Evolutionary conservation across 2,113 vertebrate genomes (phyloP), one percentile per base, ranked within the genome.

Genomic region (Arothron firmamentum): DNA sequence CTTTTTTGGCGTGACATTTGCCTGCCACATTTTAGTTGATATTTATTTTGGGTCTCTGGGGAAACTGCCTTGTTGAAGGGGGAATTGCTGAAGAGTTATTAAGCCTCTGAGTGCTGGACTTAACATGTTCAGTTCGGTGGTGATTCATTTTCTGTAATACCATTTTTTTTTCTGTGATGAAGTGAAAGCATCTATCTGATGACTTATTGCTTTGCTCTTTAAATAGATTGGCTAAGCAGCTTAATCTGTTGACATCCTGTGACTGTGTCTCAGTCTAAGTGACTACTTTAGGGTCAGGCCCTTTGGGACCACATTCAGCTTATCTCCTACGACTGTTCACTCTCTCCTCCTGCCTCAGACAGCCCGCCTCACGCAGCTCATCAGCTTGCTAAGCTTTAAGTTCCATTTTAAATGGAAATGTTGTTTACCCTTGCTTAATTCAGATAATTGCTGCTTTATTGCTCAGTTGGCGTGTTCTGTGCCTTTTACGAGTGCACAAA

Each of bases 1-100:
- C 85, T 86, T 88, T 84, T 88, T 86, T 82, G 86, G 82, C 28
- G 48, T 55, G 31, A 49, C 65, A 78, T 11, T 58, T 59, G n/a
- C 52, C 31, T 1, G 18, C 38, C 28, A 50, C 38, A 69, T 61
- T 63, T 70, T 5, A 1, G 31, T 56, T 51, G 49, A 64, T 41
- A 80, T 83, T 81, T 72, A 73, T 80, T 65, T 52, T 17, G 34
- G 57, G 52, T 62, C 74, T 69, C 73, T 25, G 7, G 46, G 56
- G 81, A 75, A 54, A 17, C 46, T 67, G 47, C 46, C 56, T 9
- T 12, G 34, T 38, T 9, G 34, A 38, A 38, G 34, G 34, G 34
- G 3, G 34, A 12, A 38, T 31, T 62, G 48, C 70, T 49, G 23
- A 52, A 65, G 50, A 49, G n/a, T 60, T 21, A 16, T 34, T 2